Evolutionary conservation across 2,113 vertebrate species (phyloP), one percentile per base, ranked within the genome.

Genomic region (Semicossyphus pulcher): DNA sequence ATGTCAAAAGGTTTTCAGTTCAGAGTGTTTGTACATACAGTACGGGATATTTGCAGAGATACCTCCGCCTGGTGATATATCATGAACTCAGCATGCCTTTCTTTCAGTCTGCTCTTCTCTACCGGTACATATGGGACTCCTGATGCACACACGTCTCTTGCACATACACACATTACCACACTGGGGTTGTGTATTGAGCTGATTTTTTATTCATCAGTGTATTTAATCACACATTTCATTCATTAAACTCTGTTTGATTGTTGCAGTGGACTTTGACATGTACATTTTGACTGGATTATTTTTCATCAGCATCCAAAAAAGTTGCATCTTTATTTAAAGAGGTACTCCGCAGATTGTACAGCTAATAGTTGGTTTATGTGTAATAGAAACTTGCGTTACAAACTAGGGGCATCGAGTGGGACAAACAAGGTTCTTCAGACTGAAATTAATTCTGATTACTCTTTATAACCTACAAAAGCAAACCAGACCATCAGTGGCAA

Each of bases 231-330:
- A 84, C 65, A 51, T 80, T 88, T 82, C 71, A 63, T 76, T 57
- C 74, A 92, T 90, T 89, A 90, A 88, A 90, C 74, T 76, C 64
- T 74, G 83, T 86, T 78, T 81, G 80, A 85, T 81, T 88, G 78
- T 84, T 54, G 53, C 75, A 77, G 65, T 71, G 64, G 76, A 6
- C 2, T 70, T 0, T 59, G 56, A 15, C 56, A 37, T 60, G 34
- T 31, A 58, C 23, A 26, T 28, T 71, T 64, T 76, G 21, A 72
- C 62, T 86, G 61, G 20, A 69, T 68, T 54, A 41, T 21, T 52
- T 14, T 2, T 32, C 32, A 29, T 36, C 9, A 26, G n/a, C 10
- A n/a, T 36, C 14, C n/a, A n/a, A n/a, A n/a, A n/a, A n/a, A n/a
- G n/a, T n/a, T n/a, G n/a, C n/a, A n/a, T n/a, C n/a, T n/a, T n/a